Evolutionary conservation across 2,888 invertebrate species (phyloP).

Genomic region (Rhabditophanes sp.): DNA sequence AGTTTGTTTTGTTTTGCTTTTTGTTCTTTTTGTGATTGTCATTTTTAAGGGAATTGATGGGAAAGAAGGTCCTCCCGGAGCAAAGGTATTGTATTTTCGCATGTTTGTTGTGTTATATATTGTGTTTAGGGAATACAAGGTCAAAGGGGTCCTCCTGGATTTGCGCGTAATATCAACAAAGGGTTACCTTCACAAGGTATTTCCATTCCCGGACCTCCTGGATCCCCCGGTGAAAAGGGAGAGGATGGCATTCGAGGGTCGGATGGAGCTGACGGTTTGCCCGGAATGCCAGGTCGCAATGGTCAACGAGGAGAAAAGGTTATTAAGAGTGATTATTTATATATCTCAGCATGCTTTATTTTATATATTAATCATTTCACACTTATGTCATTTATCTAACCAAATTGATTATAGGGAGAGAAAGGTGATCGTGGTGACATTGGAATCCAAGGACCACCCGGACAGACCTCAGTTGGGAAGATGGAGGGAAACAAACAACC

Average conservation of each 20-base stretch:
- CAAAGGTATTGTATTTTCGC: constrained; percentile 11
- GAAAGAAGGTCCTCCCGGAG: constrained; percentile 20
- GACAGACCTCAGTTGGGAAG: no score
- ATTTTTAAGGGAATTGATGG: constrained; percentile 14
- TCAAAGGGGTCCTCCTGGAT: constrained; percentile 3
- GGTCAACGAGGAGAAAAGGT: constrained; percentile 6
- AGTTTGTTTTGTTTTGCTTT: constrained; percentile 3
- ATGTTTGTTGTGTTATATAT: constrained; percentile 6
- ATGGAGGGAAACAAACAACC: constrained; percentile 2
- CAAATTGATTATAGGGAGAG: constrained; percentile 22
- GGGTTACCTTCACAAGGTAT: constrained; percentile 1
- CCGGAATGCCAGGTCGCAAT: constrained; percentile 17
- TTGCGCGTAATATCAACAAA: constrained; percentile 4
- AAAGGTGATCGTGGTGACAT: constrained; percentile 34
- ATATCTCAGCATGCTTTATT: neutral
- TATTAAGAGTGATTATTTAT: neutral
- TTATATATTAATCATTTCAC: neutral
- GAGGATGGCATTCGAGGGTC: constrained; percentile 17
- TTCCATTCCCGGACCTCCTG: constrained; percentile 17
- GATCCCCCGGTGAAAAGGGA: constrained; percentile 15
- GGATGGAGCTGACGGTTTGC: no score
- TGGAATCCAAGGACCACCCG: constrained; percentile 30
- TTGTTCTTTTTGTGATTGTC: constrained; percentile 5
- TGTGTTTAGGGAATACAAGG: constrained; percentile 9
- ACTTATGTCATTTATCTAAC: neutral